phyloP scores from a whole-genome alignment of 2,888 invertebrate species.

The Leptinotarsa haldemani region DNA sequence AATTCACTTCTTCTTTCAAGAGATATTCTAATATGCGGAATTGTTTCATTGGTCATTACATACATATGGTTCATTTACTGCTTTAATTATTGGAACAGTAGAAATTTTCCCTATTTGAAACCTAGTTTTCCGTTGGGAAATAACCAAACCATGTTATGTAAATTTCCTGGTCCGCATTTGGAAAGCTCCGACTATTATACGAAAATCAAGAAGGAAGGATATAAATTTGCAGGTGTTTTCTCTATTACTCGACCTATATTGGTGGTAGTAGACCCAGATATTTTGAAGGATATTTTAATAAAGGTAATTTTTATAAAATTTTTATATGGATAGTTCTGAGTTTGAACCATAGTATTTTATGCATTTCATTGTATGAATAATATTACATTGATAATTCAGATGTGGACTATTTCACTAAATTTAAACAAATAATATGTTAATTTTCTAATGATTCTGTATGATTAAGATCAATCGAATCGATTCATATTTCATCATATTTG shows the following conservation, averaged over 20 bases:
- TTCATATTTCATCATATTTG: too few species aligned
- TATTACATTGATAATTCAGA: too few species aligned
- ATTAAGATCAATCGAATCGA: too few species aligned
- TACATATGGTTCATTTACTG: not conserved
- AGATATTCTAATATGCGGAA: too few species aligned
- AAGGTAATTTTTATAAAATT: constrained; percentile 34
- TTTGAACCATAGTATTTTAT: too few species aligned
- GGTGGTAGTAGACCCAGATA: constrained; percentile 48
- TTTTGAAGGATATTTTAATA: constrained; percentile 49
- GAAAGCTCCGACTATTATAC: constrained; percentile 40
- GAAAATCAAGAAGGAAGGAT: constrained; percentile 31
- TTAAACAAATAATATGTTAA: too few species aligned
- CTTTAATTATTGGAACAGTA: constrained; percentile 52
- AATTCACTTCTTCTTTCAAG: too few species aligned
- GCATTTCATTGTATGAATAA: too few species aligned
- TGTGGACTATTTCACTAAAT: too few species aligned
- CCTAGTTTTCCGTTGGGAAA: not conserved
- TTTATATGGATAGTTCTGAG: too few species aligned
- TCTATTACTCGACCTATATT: constrained; percentile 39
- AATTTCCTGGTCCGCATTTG: constrained; percentile 32
- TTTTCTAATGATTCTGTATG: too few species aligned
- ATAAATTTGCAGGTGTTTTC: constrained; percentile 37
- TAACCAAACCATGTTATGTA: constrained; percentile 32
- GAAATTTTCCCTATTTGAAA: constrained; percentile 1
- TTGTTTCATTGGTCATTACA: too few species aligned